Evolutionary conservation across 2,797 vertebrate genomes (phyloP).

Genomic region (Trichosurus vulpecula): DNA sequence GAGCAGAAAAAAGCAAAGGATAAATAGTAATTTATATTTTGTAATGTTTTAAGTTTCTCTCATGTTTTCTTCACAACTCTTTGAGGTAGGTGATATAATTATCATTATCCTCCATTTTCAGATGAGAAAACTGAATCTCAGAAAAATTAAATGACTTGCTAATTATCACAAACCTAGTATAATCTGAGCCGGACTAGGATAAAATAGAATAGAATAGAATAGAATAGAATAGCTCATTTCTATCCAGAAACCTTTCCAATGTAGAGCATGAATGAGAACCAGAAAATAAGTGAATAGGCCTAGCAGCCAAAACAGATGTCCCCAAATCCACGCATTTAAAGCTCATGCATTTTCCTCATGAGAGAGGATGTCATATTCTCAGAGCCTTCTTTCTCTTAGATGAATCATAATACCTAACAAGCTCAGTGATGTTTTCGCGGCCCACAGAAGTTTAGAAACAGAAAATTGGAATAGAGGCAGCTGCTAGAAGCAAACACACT

Average conservation of each 20-base stretch:
- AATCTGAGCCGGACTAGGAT: not conserved
- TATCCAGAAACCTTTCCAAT: not conserved
- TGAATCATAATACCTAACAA: not conserved
- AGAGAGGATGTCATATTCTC: not conserved
- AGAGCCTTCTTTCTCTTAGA: not conserved
- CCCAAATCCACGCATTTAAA: not conserved
- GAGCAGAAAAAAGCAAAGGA: not conserved
- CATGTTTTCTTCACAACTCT: not conserved
- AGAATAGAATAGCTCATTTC: not conserved
- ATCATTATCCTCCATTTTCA: not conserved
- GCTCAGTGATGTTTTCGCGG: not conserved
- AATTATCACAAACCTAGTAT: not conserved
- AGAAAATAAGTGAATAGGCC: not conserved
- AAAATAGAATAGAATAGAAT: not conserved
- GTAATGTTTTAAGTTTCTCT: not conserved
- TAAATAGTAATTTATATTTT: not conserved
- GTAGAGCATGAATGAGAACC: not conserved
- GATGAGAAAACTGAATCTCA: not conserved
- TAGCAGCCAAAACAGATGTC: not conserved
- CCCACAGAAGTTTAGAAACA: not conserved
- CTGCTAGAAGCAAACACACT: not conserved
- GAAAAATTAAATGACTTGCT: not conserved
- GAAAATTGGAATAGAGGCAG: not conserved
- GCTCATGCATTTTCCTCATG: not conserved
- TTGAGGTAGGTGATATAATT: not conserved